Evolutionary conservation across 2,113 vertebrate genomes (phyloP), one percentile per base, ranked within the genome.

Genomic region (Talpa occidentalis): DNA sequence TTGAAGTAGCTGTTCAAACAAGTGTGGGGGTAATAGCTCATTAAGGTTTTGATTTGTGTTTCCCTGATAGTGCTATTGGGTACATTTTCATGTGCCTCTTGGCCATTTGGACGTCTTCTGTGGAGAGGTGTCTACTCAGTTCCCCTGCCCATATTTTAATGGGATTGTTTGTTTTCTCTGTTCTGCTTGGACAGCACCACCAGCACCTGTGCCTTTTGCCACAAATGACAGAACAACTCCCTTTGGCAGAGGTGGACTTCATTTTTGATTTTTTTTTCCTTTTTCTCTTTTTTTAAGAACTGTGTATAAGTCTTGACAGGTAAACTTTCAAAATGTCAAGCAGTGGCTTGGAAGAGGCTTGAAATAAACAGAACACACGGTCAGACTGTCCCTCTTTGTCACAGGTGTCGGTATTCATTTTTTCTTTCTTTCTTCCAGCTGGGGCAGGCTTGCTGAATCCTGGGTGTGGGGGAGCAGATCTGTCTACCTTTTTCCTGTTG

Each of bases 121-220:
- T 66, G 60, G 76, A 69, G 49, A 76, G 87, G 35, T 22, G 49
- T 74, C 49, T 40, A 17, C 49, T 87, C 59, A 56, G 4, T 74
- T 87, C 67, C 67, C 91, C 52, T 59, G 56, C 76, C 88, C n/a
- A 22, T 40, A 67, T 76, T 78, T 54, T 1, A 94, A 87, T 87
- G 8, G 16, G n/a, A 69, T 49, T 81, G 67, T 81, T 94, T 94
- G 28, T 86, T 83, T 90, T 95, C 74, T 80, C 82, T 88, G 85
- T 81, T 81, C 32, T 77, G 22, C 81, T 84, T 80, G 86, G 70
- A 90, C 19, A 22, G 37, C 4, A 47, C 49, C 37, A 86, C 64
- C 4, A 73, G 56, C 69, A 70, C 37, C 19, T 17, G 76, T 42
- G 66, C 19, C 37, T 85, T 92, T 85, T 92, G 79, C 83, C n/a